Percentiles rank a stretch among this genome's conserved stretches.
These are phyloP conservation scores for Cyrtorhinus lividipennis DNA, from an alignment of 1,140 invertebrate genomes.

Conservation along the genomic window DNA sequence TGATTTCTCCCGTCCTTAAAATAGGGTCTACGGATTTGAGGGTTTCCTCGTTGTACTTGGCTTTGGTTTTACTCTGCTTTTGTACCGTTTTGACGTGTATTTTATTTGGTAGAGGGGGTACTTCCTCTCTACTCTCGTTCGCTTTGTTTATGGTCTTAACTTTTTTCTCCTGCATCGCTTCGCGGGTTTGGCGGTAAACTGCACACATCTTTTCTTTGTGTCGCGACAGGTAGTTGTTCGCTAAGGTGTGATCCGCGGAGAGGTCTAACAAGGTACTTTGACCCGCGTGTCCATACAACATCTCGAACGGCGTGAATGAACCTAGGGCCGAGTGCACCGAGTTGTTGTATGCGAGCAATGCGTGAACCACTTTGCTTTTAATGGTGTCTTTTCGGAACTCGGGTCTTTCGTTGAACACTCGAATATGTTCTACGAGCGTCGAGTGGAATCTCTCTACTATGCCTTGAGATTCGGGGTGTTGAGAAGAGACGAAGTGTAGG, in stretches of 20 bases:
- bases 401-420: background rate
- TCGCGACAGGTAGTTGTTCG: background rate
- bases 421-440: background rate
- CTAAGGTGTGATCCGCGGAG: background rate
- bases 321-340: background rate
- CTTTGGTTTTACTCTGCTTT: background rate
- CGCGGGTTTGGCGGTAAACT: background rate
- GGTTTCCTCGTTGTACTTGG: background rate
- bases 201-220: background rate
- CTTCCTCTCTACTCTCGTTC: background rate
- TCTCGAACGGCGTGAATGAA: background rate
- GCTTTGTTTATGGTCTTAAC: background rate
- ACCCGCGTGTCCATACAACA: background rate
- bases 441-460: slow-evolving; percentile 5
- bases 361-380: background rate
- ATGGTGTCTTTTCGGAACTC: background rate
- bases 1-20: background rate
- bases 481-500: background rate
- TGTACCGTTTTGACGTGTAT: background rate
- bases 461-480: slow-evolving; percentile 6
- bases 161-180: background rate
- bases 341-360: background rate
- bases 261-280: background rate
- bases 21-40: background rate
- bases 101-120: background rate